These are phyloP conservation scores for Ptychodera flava DNA, from an alignment of 35 echinoderm and acorn worm genomes.

Conservation along the genomic window DNA sequence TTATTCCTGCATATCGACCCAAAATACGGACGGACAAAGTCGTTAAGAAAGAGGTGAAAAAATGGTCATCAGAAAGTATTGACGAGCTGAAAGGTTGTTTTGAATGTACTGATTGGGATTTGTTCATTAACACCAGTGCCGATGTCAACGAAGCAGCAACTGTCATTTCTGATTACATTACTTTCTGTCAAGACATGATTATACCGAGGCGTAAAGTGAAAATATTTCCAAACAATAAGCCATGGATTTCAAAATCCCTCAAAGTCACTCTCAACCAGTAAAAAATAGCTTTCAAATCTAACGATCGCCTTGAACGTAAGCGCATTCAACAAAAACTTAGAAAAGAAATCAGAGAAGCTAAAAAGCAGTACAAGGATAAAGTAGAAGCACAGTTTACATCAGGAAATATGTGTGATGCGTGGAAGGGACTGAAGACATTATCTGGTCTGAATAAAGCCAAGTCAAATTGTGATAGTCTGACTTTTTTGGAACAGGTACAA, in stretches of 20 bases:
- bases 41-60: neutral
- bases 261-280: slow-evolving; percentile 13
- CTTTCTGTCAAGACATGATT: slow-evolving; percentile 26
- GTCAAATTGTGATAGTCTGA: neutral
- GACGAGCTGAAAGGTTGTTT: neutral
- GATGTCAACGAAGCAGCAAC: slow-evolving; percentile 1
- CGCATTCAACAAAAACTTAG: neutral
- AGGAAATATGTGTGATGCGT: slow-evolving; percentile 12
- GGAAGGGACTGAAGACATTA: slow-evolving; percentile 16
- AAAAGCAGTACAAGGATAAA: slow-evolving; percentile 9
- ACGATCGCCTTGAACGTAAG: slow-evolving; percentile 11
- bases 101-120: slow-evolving; percentile 35
- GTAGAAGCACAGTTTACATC: slow-evolving; percentile 24
- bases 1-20: slow-evolving; percentile 19
- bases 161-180: slow-evolving; percentile 16
- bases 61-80: neutral
- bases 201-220: neutral
- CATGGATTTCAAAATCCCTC: neutral
- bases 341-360: slow-evolving; percentile 17
- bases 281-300: slow-evolving; percentile 12
- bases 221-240: slow-evolving; percentile 25
- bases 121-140: slow-evolving; percentile 3
- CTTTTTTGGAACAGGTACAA: neutral
- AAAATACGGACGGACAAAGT: slow-evolving; percentile 23
- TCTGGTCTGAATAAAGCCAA: slow-evolving; percentile 12